Conservation (phyloP, 92 coral and sea anemone genomes). For the Heliopora coerulea region DNA sequence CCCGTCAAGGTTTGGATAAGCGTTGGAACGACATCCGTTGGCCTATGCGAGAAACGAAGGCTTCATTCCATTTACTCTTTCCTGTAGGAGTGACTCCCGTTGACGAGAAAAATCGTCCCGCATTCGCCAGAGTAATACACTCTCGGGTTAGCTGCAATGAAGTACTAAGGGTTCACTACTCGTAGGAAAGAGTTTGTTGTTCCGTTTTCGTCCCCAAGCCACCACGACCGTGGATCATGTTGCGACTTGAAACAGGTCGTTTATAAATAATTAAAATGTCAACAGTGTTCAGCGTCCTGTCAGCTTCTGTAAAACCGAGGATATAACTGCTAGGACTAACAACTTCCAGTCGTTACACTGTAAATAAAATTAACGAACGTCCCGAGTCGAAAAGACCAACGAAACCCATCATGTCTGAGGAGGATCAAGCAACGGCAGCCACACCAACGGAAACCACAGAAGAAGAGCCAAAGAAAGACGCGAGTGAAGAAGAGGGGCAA, state of each 20-base stretch:
- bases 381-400: not conserved
- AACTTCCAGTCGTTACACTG: not conserved
- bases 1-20: too few species aligned
- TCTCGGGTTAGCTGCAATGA: too few species aligned
- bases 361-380: not conserved
- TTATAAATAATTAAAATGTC: constrained; percentile 31
- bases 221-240: too few species aligned
- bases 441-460: not conserved
- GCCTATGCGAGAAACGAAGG: too few species aligned
- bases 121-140: too few species aligned
- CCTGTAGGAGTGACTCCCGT: too few species aligned
- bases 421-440: not conserved
- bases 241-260: constrained; percentile 5
- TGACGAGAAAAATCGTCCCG: too few species aligned
- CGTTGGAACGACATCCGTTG: too few species aligned
- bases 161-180: too few species aligned
- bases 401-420: not conserved
- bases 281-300: constrained; percentile 27
- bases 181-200: too few species aligned
- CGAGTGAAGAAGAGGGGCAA: not conserved
- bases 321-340: not conserved
- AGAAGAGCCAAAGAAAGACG: not conserved
- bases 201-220: too few species aligned
- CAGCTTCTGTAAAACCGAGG: not conserved
- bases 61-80: too few species aligned